Evolutionary conservation across 2,113 vertebrate species (phyloP).

Genomic region (Balaeniceps rex): DNA sequence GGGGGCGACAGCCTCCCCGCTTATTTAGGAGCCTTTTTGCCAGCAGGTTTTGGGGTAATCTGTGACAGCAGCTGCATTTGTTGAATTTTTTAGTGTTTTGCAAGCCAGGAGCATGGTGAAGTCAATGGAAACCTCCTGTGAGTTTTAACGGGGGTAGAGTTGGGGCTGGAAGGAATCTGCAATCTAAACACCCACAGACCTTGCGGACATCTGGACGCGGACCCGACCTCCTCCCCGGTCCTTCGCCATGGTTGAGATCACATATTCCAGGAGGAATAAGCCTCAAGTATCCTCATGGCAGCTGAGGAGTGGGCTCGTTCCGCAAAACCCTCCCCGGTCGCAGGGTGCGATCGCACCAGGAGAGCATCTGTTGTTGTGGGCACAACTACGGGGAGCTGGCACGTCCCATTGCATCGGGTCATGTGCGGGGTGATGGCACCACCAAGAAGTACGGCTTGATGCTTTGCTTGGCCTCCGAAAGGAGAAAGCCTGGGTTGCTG

Average conservation of each 20-base stretch:
- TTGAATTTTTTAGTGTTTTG: background rate
- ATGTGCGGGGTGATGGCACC: rapidly evolving
- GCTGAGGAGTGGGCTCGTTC: background rate
- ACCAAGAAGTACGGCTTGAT: rapidly evolving
- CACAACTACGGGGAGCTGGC: background rate
- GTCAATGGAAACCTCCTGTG: background rate
- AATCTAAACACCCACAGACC: background rate
- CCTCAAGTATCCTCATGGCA: background rate
- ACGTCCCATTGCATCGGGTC: rapidly evolving
- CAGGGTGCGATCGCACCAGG: rapidly evolving
- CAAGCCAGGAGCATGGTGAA: background rate
- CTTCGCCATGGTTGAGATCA: background rate
- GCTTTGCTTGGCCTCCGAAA: background rate
- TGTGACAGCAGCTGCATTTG: background rate
- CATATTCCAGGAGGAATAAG: rapidly evolving
- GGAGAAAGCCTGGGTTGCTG: background rate
- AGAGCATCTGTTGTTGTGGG: rapidly evolving
- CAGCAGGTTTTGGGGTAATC: background rate
- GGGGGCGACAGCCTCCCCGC: background rate
- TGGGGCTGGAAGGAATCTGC: background rate
- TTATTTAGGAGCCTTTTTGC: background rate
- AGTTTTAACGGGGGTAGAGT: rapidly evolving
- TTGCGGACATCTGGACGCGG: background rate
- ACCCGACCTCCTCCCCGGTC: background rate
- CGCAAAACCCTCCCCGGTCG: background rate